Evolutionary conservation across 2,888 invertebrate genomes (phyloP).

Genomic region (Colostygia pectinataria): DNA sequence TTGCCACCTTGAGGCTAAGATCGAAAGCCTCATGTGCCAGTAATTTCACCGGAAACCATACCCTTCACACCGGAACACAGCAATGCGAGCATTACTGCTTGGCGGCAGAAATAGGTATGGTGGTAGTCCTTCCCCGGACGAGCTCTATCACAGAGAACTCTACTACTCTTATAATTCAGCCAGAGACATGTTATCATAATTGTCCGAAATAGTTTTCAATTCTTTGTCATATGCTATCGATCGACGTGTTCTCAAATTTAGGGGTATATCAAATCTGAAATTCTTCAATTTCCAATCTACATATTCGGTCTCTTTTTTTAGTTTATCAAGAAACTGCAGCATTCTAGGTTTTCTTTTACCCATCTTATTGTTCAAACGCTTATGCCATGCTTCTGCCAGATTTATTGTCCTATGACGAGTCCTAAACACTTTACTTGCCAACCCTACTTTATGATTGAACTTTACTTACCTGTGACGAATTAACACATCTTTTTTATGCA

Average conservation of each 20-base stretch:
- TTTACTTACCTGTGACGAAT: not conserved
- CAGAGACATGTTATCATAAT: no score
- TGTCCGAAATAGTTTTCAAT: no score
- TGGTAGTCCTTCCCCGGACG: no score
- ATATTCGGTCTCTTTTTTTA: conserved; percentile 4
- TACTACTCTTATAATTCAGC: no score
- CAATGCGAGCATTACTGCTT: no score
- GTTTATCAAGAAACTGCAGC: conserved; percentile 8
- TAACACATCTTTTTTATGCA: no score
- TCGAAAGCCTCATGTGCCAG: no score
- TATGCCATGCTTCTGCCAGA: conserved; percentile 13
- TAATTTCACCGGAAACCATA: no score
- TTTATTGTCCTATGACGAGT: not conserved
- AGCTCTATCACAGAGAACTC: no score
- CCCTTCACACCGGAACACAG: no score
- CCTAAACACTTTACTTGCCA: not conserved
- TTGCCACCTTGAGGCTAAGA: no score
- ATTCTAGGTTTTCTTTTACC: conserved; percentile 11
- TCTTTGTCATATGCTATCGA: not conserved
- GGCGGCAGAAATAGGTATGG: no score
- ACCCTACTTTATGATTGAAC: not conserved
- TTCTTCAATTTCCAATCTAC: conserved; percentile 7
- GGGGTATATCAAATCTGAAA: not conserved
- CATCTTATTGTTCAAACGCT: conserved; percentile 17
- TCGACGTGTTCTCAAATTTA: conserved; percentile 2